These are phyloP conservation scores for Ischnura elegans DNA, from an alignment of 2,888 invertebrate genomes.

Conservation along the genomic window DNA sequence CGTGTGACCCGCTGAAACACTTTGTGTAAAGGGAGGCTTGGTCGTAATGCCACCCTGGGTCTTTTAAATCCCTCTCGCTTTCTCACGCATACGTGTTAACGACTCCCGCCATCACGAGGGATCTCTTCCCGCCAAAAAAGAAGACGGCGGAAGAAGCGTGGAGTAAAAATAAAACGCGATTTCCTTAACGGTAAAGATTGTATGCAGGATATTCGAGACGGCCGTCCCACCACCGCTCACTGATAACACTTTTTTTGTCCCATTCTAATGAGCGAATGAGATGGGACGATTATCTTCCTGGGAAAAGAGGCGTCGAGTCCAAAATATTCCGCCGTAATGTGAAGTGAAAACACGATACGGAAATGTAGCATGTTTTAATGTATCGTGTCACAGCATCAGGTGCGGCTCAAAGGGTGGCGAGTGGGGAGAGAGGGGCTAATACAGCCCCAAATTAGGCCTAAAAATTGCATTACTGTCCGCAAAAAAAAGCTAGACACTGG, in stretches of 20 bases:
- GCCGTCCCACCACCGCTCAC: neutral
- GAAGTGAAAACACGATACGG: too few relatives aligned
- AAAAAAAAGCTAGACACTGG: too few relatives aligned
- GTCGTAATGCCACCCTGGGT: neutral
- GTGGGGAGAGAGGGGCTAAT: too few relatives aligned
- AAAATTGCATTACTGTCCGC: too few relatives aligned
- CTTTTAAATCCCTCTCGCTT: neutral
- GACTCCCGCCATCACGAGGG: neutral
- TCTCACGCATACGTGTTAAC: conserved; percentile 29
- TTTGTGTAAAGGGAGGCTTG: neutral
- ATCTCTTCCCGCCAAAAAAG: neutral
- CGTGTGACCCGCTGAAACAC: conserved; percentile 20
- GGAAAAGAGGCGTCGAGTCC: too few relatives aligned
- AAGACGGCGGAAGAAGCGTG: neutral
- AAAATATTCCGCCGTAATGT: neutral
- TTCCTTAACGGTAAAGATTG: neutral
- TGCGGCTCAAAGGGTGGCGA: too few relatives aligned
- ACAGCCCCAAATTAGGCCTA: too few relatives aligned
- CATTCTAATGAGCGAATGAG: neutral
- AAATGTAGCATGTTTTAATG: too few relatives aligned
- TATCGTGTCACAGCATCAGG: too few relatives aligned
- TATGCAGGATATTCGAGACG: neutral
- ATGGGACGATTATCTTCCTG: neutral
- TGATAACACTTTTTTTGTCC: neutral
- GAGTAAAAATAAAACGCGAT: neutral